phyloP scores from a whole-genome alignment of 2,797 vertebrate genomes.

The Jordanella pulchra region DNA sequence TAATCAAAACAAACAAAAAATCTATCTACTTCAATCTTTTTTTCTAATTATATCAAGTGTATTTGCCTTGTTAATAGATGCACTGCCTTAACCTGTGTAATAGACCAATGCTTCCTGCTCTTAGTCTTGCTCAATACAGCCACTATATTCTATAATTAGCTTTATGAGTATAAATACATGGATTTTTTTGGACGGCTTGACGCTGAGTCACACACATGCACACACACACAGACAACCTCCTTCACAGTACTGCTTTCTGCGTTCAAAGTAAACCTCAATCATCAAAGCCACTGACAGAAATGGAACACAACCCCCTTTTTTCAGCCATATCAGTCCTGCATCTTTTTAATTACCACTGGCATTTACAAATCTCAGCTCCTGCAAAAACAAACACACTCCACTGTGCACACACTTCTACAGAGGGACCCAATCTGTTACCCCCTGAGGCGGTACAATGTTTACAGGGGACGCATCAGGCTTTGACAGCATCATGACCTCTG shows the following conservation, averaged over 20 bases:
- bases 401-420: slow-evolving; percentile 3
- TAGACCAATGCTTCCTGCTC: slow-evolving; percentile 32
- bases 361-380: slow-evolving; percentile 25
- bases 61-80: slow-evolving; percentile 30
- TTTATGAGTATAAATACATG: slow-evolving; percentile 35
- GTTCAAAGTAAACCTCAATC: slow-evolving; percentile 42
- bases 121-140: slow-evolving; percentile 12
- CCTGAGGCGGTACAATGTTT: neutral
- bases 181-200: slow-evolving; percentile 31
- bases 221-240: neutral
- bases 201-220: slow-evolving; percentile 10
- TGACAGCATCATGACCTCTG: neutral
- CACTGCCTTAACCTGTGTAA: slow-evolving; percentile 11
- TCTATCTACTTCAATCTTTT: slow-evolving; percentile 27
- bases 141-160: slow-evolving; percentile 5
- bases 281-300: slow-evolving; percentile 52
- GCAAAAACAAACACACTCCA: slow-evolving; percentile 12
- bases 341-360: slow-evolving; percentile 40
- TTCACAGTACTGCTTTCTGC: slow-evolving; percentile 17
- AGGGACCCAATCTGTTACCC: neutral
- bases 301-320: slow-evolving; percentile 27
- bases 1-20: slow-evolving; percentile 57
- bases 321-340: slow-evolving; percentile 13
- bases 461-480: neutral
- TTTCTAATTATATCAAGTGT: slow-evolving; percentile 30